Percentiles rank a stretch among this genome's conserved stretches.
Evolutionary conservation across 2,888 invertebrate species (phyloP).

Genomic region (Pollenia angustigena): DNA sequence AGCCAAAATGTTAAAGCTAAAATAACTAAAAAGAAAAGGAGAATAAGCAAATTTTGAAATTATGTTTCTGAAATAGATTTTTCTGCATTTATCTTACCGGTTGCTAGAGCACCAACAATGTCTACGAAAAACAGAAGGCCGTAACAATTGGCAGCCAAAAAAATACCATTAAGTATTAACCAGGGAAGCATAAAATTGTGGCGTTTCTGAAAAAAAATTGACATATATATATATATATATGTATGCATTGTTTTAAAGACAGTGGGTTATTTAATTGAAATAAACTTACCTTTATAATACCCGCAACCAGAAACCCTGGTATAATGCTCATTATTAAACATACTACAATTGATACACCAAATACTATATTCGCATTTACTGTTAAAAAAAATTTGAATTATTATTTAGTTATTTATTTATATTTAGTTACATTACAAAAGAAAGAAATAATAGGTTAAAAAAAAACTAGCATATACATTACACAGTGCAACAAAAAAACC

Average conservation of each 20-base stretch:
- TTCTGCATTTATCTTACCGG: background rate
- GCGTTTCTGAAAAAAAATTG: background rate
- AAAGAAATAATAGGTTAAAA: too few species aligned
- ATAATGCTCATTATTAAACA: constrained; percentile 13
- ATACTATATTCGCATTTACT: background rate
- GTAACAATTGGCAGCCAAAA: background rate
- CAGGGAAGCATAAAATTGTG: constrained; percentile 1
- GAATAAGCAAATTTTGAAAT: background rate
- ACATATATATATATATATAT: too few species aligned
- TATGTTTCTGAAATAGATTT: background rate
- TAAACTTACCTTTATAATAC: constrained; percentile 22
- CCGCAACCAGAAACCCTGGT: background rate
- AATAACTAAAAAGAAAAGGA: background rate
- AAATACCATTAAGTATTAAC: background rate
- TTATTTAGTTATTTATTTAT: too few species aligned
- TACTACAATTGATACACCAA: background rate
- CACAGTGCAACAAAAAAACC: too few species aligned
- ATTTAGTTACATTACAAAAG: too few species aligned
- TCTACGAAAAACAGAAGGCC: background rate
- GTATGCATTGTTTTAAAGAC: background rate
- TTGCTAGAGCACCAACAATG: background rate
- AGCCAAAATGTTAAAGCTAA: background rate
- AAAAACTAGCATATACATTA: too few species aligned
- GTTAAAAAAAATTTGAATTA: too few species aligned
- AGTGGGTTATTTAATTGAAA: background rate